Evolutionary conservation across 2,113 vertebrate genomes (phyloP), one percentile per base, ranked within the genome.

Genomic region (Brachirus orientalis): DNA sequence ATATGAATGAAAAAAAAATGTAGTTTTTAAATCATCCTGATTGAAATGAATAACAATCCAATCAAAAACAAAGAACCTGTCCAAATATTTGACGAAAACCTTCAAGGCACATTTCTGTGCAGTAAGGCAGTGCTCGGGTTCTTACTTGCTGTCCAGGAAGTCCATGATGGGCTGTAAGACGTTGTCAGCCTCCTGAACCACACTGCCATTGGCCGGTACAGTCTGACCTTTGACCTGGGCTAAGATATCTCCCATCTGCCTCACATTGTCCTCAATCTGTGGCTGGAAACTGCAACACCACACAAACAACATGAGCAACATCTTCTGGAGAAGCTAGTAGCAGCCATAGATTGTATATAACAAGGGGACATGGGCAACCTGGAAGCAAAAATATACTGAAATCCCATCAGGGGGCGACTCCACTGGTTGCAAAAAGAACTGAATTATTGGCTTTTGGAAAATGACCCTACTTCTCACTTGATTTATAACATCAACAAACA

Each of bases 101-200:
- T 40, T 40, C 13, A 1, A 37, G 38, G 28, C 8, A 50, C 6
- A 65, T 46, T 35, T 38, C 13, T 40, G 9, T 37, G 36, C 36
- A 10, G 38, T 10, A 10, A n/a, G 38, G 11, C 14, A 16, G 6
- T 18, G 17, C 3, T 44, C 14, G 47, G 19, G 14, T 55, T 61
- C 95, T 95, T 82, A 99, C 97, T 98, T 99, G 96, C 94, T 98
- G 89, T 99, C 97, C 80, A 98, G 89, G 65, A 98, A 95, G 83
- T 99, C 97, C 97, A 99, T 98, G 86, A 99, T 98, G 72, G 97
- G 97, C 67, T 98, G 97, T 22, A 99, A 91, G 38, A 99, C 96
- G 0, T 97, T 98, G 90, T 99, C 97, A 0, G 97, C 96, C 1
- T 99, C 97, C 80, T 97, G 96, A 0, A 96, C 94, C 0, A 99